Evolutionary conservation across 2,113 vertebrate species (phyloP).

Genomic region (Furnarius figulus): DNA sequence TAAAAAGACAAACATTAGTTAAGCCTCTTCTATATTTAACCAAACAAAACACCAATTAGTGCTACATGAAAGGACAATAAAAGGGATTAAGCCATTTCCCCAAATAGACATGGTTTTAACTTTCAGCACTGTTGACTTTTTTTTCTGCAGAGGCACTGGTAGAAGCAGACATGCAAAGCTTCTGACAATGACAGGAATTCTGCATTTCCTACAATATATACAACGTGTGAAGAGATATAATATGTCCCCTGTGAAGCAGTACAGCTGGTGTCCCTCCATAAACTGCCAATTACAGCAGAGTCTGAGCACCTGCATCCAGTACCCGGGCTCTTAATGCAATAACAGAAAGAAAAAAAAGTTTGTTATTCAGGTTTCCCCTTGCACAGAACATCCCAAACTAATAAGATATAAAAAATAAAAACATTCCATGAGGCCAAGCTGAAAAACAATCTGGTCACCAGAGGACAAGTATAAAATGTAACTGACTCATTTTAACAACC

Average conservation of each 20-base stretch:
- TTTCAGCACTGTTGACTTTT: neutral
- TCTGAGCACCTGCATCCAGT: constrained; percentile 64
- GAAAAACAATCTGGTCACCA: constrained; percentile 48
- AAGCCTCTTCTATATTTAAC: constrained; percentile 32
- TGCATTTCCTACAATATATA: constrained; percentile 47
- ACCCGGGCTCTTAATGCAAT: constrained; percentile 47
- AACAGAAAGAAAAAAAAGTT: constrained; percentile 14
- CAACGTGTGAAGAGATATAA: constrained; percentile 29
- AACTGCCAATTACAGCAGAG: constrained; percentile 32
- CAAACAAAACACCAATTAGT: constrained; percentile 13
- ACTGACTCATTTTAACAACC: constrained; percentile 31
- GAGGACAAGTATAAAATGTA: constrained; percentile 30
- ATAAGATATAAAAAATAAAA: constrained; percentile 71
- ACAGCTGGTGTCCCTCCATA: constrained; percentile 56
- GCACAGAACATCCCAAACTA: constrained; percentile 64
- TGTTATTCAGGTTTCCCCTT: constrained; percentile 52
- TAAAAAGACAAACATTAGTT: constrained; percentile 22
- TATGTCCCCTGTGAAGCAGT: constrained; percentile 44
- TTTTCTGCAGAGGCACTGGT: neutral
- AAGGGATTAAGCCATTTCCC: neutral
- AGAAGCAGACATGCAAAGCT: neutral
- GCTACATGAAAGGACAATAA: constrained; percentile 7
- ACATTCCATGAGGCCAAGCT: constrained; percentile 50
- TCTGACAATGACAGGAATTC: constrained; percentile 58
- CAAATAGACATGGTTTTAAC: constrained; percentile 11